phyloP scores from a whole-genome alignment of 2,888 invertebrate species.

The Tricholauxania praeusta region DNA sequence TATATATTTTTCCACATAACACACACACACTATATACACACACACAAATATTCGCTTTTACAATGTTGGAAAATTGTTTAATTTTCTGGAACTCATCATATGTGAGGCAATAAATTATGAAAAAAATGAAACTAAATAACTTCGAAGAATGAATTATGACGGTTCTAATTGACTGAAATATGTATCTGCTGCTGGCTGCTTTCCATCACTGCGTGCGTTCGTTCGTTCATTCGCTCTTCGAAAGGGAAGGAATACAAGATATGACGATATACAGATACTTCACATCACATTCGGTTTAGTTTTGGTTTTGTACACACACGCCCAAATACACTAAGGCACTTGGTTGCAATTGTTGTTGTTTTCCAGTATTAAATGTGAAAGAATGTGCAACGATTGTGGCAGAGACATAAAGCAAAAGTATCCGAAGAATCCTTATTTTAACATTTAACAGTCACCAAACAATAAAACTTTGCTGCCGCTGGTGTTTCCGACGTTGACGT shows the following conservation, averaged over 20 bases:
- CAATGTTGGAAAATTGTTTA: slow-evolving; percentile 55
- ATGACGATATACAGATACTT: slow-evolving; percentile 50
- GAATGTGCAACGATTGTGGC: neutral
- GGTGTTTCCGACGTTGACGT: neutral
- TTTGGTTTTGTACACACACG: slow-evolving; percentile 29
- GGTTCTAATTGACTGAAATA: slow-evolving; percentile 67
- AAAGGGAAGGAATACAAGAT: slow-evolving; percentile 9
- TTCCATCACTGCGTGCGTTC: slow-evolving; percentile 54
- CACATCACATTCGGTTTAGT: slow-evolving; percentile 53
- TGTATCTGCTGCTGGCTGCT: slow-evolving; percentile 59
- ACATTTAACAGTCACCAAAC: slow-evolving; percentile 22
- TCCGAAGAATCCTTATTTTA: slow-evolving; percentile 24
- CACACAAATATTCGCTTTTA: neutral
- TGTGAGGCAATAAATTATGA: slow-evolving; percentile 62
- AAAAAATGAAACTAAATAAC: slow-evolving; percentile 57
- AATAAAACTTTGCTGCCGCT: neutral
- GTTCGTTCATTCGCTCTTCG: slow-evolving; percentile 21
- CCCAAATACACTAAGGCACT: slow-evolving; percentile 4
- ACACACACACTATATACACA: slow-evolving; percentile 27
- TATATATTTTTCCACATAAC: slow-evolving; percentile 12
- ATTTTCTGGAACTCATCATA: slow-evolving; percentile 66
- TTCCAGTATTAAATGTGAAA: neutral
- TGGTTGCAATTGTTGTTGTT: slow-evolving; percentile 35
- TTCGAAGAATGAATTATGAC: slow-evolving; percentile 66
- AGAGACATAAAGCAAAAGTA: slow-evolving; percentile 17